Percentiles rank a stretch among this genome's conserved stretches.
phyloP scores from a whole-genome alignment of 1,140 invertebrate species.

The Ceratina australensis region DNA sequence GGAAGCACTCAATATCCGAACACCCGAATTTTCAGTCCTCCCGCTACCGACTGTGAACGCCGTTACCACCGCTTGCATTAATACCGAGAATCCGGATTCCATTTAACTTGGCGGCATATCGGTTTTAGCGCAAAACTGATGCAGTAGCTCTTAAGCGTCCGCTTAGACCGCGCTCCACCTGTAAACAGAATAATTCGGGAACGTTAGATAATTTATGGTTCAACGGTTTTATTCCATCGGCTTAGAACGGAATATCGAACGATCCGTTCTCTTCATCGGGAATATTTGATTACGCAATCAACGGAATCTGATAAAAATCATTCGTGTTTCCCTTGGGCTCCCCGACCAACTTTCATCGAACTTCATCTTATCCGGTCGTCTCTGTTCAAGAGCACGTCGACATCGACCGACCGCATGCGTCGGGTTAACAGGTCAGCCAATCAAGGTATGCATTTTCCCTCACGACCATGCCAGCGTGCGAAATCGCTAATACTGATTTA shows the following conservation, averaged over 20 bases:
- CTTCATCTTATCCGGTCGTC: neutral
- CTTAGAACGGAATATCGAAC: neutral
- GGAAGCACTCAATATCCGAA: conserved; percentile 11
- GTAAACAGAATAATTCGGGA: neutral
- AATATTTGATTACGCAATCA: neutral
- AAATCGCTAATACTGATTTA: neutral
- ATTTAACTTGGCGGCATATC: conserved; percentile 2
- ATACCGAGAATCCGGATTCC: conserved; percentile 13
- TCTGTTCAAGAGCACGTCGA: neutral
- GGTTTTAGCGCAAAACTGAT: neutral
- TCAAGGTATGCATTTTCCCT: conserved; percentile 21
- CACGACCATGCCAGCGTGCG: conserved; percentile 19
- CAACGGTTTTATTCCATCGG: neutral
- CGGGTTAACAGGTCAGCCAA: conserved; percentile 38
- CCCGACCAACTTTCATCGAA: neutral
- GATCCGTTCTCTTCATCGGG: neutral
- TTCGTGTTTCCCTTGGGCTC: neutral
- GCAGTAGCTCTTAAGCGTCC: neutral
- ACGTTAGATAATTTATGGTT: neutral
- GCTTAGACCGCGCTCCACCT: neutral
- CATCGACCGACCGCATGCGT: conserved; percentile 8
- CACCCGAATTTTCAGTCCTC: conserved; percentile 37
- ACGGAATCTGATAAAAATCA: neutral
- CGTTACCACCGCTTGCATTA: conserved; percentile 8
- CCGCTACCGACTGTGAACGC: neutral